phyloP scores from a whole-genome alignment of 2,888 invertebrate species.

The Tribolium freemani region DNA sequence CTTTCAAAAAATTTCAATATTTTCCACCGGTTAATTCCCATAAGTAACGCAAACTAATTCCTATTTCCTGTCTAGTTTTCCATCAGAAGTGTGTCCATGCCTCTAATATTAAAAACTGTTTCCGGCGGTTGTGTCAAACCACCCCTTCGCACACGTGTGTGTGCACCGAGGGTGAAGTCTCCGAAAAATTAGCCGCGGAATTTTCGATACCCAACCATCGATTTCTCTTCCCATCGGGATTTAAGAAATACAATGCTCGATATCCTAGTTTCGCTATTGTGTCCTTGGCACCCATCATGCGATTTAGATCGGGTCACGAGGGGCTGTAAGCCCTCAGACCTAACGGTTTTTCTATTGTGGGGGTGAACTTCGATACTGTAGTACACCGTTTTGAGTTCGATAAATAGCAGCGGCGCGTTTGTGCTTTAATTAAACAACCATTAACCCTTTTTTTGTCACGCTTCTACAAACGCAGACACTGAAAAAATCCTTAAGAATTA shows the following conservation, averaged over 20 bases:
- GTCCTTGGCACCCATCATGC: conserved; percentile 24
- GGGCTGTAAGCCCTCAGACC: conserved; percentile 27
- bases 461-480: conserved; percentile 30
- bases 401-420: conserved; percentile 21
- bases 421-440: conserved; percentile 30
- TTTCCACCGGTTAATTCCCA: conserved; percentile 11
- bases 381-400: conserved; percentile 13
- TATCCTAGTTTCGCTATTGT: conserved; percentile 32
- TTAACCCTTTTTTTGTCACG: conserved; percentile 26
- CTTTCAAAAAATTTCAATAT: conserved; percentile 5
- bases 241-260: conserved; percentile 3
- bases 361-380: conserved; percentile 30
- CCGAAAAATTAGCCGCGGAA: conserved; percentile 2
- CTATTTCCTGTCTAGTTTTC: conserved; percentile 5
- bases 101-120: conserved; percentile 19
- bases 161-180: neutral
- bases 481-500: conserved; percentile 7
- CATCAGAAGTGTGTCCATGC: conserved; percentile 26
- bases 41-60: conserved; percentile 14
- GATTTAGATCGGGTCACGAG: conserved; percentile 14
- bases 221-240: conserved; percentile 4
- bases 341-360: conserved; percentile 44
- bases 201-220: conserved; percentile 3
- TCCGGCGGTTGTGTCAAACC: conserved; percentile 29
- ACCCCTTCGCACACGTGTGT: conserved; percentile 19